Conservation (phyloP, 2,797 vertebrate genomes). For the Anguilla marmorata region DNA sequence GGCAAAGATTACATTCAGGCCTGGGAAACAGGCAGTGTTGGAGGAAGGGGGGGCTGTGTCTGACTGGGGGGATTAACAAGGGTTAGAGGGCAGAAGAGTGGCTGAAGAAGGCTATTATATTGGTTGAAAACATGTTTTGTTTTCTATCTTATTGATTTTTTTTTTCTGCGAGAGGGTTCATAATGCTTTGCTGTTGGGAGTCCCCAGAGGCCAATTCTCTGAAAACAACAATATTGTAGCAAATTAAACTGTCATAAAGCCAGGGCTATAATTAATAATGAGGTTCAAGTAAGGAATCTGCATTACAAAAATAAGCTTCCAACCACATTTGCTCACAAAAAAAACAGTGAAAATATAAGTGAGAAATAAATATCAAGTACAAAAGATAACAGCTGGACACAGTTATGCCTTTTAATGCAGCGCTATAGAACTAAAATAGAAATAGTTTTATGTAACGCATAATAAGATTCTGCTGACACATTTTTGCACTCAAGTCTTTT, state of each 20-base stretch:
- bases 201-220: slow-evolving; percentile 68
- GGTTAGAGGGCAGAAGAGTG: slow-evolving; percentile 38
- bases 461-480: not conserved
- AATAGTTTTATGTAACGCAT: not conserved
- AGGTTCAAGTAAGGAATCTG: slow-evolving; percentile 68
- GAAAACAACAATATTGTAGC: slow-evolving; percentile 63
- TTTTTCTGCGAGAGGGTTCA: slow-evolving; percentile 47
- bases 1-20: not conserved
- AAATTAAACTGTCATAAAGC: slow-evolving; percentile 75
- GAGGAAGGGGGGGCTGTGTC: not conserved
- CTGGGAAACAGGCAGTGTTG: not conserved
- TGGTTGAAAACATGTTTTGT: slow-evolving; percentile 47
- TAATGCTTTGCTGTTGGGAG: slow-evolving; percentile 56
- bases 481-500: not conserved
- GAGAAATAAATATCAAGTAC: not conserved
- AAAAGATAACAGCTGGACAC: not conserved
- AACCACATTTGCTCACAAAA: slow-evolving; percentile 56
- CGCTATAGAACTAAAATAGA: not conserved
- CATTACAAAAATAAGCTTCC: slow-evolving; percentile 63
- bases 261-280: slow-evolving; percentile 72
- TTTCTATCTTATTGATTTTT: slow-evolving; percentile 71
- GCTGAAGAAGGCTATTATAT: slow-evolving; percentile 55
- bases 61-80: slow-evolving; percentile 16
- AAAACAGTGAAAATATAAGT: slow-evolving; percentile 23
- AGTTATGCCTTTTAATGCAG: not conserved